Conservation (phyloP, 2,888 invertebrate species). For the Cremastobaeus sp. region DNA sequence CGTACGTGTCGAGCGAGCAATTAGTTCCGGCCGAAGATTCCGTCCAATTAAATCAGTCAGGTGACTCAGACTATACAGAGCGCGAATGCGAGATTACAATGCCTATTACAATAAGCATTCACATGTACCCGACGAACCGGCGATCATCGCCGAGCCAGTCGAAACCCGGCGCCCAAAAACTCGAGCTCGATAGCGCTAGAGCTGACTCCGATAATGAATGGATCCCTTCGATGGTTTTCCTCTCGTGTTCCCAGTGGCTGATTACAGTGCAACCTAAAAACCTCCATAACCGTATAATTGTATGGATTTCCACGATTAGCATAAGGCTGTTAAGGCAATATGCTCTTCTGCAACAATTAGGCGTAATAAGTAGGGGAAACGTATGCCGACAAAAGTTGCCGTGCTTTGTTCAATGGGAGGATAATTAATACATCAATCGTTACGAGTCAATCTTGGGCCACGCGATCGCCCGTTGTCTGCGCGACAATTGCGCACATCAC, state of each 20-base stretch:
- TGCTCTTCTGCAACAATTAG: not conserved
- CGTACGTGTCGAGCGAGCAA: conserved; percentile 66
- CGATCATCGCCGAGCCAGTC: conserved; percentile 1
- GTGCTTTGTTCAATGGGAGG: conserved; percentile 2
- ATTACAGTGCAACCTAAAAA: conserved; percentile 20
- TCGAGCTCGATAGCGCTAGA: no score
- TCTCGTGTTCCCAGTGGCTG: not conserved
- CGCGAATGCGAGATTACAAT: conserved; percentile 68
- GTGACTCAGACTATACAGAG: conserved; percentile 74
- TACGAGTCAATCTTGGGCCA: conserved; percentile 36
- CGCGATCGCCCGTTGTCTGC: conserved; percentile 9
- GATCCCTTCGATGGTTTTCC: not conserved
- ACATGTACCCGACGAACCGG: conserved; percentile 30
- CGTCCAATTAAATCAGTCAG: conserved; percentile 74
- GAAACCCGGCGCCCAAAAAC: conserved; percentile 4
- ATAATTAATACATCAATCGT: conserved; percentile 37
- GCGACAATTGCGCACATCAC: conserved; percentile 26
- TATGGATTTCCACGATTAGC: conserved; percentile 15
- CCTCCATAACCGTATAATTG: conserved; percentile 13
- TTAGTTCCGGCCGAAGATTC: conserved; percentile 75
- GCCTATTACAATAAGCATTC: conserved; percentile 49
- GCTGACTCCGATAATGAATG: conserved; percentile 1
- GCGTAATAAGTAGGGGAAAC: conserved; percentile 13
- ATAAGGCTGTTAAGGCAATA: conserved; percentile 17
- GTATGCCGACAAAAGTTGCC: conserved; percentile 23